Percentiles rank a stretch among this genome's conserved stretches.
Evolutionary conservation across 2,888 invertebrate genomes (phyloP).

Genomic region (Arrhopalites spinosus): DNA sequence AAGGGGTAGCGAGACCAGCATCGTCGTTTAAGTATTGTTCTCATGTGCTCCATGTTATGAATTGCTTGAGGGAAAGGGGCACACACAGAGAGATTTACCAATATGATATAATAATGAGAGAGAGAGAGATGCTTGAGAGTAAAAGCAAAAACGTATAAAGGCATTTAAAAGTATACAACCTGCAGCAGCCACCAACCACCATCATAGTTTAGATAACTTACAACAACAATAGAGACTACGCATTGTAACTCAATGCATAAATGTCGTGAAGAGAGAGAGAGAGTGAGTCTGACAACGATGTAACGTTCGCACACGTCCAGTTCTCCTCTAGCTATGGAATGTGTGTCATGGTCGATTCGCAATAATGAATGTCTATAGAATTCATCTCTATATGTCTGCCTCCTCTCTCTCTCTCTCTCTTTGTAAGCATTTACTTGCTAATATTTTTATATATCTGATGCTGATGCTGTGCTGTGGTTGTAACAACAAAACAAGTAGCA

Average conservation of each 20-base stretch:
- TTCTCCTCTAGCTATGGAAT: slow-evolving; percentile 46
- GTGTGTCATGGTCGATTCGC: slow-evolving; percentile 56
- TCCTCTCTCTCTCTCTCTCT: neutral
- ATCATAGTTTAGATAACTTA: neutral
- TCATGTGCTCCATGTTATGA: neutral
- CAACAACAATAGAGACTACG: slow-evolving; percentile 16
- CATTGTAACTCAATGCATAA: slow-evolving; percentile 11
- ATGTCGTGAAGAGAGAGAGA: slow-evolving; percentile 19
- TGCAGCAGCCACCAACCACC: neutral
- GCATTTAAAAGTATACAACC: no score
- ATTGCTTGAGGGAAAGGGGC: neutral
- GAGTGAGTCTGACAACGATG: slow-evolving; percentile 37
- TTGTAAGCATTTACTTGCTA: neutral
- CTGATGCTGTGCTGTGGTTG: no score
- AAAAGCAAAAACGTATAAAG: neutral
- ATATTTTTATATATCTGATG: no score
- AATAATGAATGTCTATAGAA: slow-evolving; percentile 45
- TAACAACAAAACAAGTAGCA: neutral
- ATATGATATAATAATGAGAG: slow-evolving; percentile 1
- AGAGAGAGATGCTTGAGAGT: neutral
- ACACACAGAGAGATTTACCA: slow-evolving; percentile 1
- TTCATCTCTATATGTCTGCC: slow-evolving; percentile 19
- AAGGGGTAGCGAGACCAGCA: neutral
- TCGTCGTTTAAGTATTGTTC: no score
- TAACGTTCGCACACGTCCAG: slow-evolving; percentile 26